Base-by-base conservation (phyloP, 2,888 invertebrate species). In the Drosophila leonis region DNA sequence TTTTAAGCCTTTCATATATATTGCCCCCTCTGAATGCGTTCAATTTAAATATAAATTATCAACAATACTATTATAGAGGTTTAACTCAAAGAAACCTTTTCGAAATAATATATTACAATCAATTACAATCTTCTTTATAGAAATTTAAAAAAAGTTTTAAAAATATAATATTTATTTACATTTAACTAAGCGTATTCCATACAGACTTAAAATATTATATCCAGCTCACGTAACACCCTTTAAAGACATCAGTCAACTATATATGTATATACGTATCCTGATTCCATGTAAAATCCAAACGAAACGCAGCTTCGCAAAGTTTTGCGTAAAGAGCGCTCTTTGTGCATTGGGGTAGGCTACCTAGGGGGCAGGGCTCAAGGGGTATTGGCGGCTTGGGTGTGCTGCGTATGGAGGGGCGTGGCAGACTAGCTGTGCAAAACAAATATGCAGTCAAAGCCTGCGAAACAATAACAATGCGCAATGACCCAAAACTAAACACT, bases 401-500 rank as follows among this genome's bases (percentile, higher is more conserved):
- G 56, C 15, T 35, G 15, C 27, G 24, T 15, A 8, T 33, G 42
- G 0, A 7, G 33, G 20, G 63, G 35, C 44, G 64, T 37, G 67
- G 63, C 46, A 37, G 59, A 56, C 54, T 63, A 66, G 69, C 73
- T 62, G 69, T 64, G 69, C 60, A 73, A 72, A 78, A 72, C 72
- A 85, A 83, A 86, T 78, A 79, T 84, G 83, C 80, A 82, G 69
- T 62, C 71, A 44, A 75, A 67, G 64, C 56, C 79, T 63, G 72
- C 71, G 72, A 81, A 86, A 84, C 86, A 84, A 84, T 84, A 86
- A 83, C 86, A 83, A 75, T 75, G 78, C 73, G 83, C 84, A 83
- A 84, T 84, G 84, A 86, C 83, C 84, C 86, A 82, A 86, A 84
- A 86, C 83, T 83, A 86, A 84, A 84, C 83, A 82, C 78, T 64